Conservation (phyloP, 2,888 invertebrate genomes). For the Drosophila imparisetae region DNA sequence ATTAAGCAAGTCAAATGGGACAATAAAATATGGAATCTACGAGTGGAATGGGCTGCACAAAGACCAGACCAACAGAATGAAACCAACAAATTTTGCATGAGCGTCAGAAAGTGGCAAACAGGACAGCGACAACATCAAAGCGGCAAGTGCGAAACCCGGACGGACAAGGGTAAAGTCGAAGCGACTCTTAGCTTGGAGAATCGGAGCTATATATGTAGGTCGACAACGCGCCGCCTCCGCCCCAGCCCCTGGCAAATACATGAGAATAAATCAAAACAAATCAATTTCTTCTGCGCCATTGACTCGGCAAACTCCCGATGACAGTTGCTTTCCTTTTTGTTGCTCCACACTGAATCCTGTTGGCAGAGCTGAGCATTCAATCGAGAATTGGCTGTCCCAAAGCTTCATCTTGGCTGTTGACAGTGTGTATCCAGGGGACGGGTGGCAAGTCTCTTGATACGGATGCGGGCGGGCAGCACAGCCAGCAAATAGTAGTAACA, state of each 20-base stretch:
- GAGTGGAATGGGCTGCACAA: slow-evolving; percentile 13
- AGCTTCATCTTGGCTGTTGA: slow-evolving; percentile 35
- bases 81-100: slow-evolving; percentile 62
- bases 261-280: slow-evolving; percentile 74
- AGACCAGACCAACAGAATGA: slow-evolving; percentile 36
- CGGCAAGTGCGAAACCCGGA: slow-evolving; percentile 17
- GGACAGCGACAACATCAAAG: slow-evolving; percentile 46
- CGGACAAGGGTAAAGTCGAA: not conserved
- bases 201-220: not conserved
- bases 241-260: slow-evolving; percentile 14
- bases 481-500: slow-evolving; percentile 55
- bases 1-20: slow-evolving; percentile 66
- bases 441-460: not conserved
- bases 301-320: slow-evolving; percentile 61
- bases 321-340: slow-evolving; percentile 48
- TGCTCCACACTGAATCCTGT: slow-evolving; percentile 15
- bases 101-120: slow-evolving; percentile 12
- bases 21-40: slow-evolving; percentile 62
- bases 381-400: slow-evolving; percentile 35
- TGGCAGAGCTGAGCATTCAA: slow-evolving; percentile 26
- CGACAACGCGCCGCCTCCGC: not conserved
- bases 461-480: slow-evolving; percentile 8
- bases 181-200: slow-evolving; percentile 1
- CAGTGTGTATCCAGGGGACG: slow-evolving; percentile 10
- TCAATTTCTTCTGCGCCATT: slow-evolving; percentile 75